Evolutionary conservation across 2,797 vertebrate genomes (phyloP), one percentile per base, ranked within the genome.

Genomic region (Podarcis lilfordi): DNA sequence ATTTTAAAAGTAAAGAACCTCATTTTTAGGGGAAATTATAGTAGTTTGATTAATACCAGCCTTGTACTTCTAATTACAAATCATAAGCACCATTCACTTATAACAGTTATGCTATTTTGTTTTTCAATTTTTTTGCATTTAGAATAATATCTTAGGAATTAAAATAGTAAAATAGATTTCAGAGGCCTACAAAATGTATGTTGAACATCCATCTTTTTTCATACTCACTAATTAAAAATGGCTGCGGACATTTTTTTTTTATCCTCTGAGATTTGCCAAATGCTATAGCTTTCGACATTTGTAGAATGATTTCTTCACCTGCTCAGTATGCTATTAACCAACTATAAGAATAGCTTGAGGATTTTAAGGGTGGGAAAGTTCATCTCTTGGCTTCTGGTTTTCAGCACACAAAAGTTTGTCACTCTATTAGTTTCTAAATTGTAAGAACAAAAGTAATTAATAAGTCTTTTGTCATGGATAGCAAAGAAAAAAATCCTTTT

Each of bases 201-300:
- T 94, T 97, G 94, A 89, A 93, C 90, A 94, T 95, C 88, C 92
- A 90, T 91, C 79, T 74, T 91, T 96, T 96, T 96, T 95, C 88
- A 85, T 94, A 91, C 94, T 95, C 89, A 95, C 95, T 97, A 97
- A 97, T 97, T 97, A 97, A 97, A 97, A 97, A 96, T 96, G 94
- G 96, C 96, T 96, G 88, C 96, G 92, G 96, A 96, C 96, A 94
- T 95, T 96, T 96, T 95, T 92, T 32, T 76, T 96, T 95, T 93
- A 94, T 94, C 96, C 96, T 96, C 93, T 95, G 97, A 97, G 97
- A 97, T 95, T 97, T 96, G 92, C 95, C 96, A 96, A 96, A 95
- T 96, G 96, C 94, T 96, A 83, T 94, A 91, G 92, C 94, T 96
- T 94, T 96, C 92, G 96, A 95, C 95, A 95, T 96, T 96, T 96